Evolutionary conservation across 1,140 invertebrate genomes (phyloP).

Genomic region (Meloidogyne exigua): DNA sequence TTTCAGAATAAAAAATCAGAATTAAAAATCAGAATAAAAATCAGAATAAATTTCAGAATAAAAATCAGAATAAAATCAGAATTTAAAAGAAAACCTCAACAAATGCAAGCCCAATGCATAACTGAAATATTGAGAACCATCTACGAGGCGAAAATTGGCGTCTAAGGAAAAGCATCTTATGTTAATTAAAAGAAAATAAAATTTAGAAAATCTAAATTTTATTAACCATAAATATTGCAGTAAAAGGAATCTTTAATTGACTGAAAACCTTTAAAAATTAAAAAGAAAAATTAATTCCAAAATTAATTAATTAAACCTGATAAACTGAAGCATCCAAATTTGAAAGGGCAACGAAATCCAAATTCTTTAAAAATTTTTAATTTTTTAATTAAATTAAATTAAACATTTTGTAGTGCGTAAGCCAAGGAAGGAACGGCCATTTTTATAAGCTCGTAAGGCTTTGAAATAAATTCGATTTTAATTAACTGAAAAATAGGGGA

Average conservation of each 20-base stretch:
- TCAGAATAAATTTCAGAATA: background rate
- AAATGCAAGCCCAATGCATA: slow-evolving; percentile 59
- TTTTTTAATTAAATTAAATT: background rate
- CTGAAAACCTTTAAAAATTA: slow-evolving; percentile 50
- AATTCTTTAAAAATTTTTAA: slow-evolving; percentile 39
- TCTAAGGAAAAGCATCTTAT: slow-evolving; percentile 53
- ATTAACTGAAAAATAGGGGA: slow-evolving; percentile 47
- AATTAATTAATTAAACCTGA: slow-evolving; percentile 44
- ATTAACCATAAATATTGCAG: slow-evolving; percentile 56
- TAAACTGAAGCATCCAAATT: slow-evolving; percentile 63
- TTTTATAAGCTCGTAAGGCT: slow-evolving; percentile 55
- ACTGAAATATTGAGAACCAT: slow-evolving; percentile 58
- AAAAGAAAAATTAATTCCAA: slow-evolving; percentile 22
- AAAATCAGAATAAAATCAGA: slow-evolving; percentile 14
- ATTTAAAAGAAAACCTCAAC: slow-evolving; percentile 50
- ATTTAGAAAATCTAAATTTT: background rate
- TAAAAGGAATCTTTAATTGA: slow-evolving; percentile 62
- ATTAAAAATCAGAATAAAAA: slow-evolving; percentile 7
- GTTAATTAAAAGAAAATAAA: background rate
- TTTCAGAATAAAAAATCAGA: slow-evolving; percentile 7
- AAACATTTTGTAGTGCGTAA: slow-evolving; percentile 59
- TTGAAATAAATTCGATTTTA: slow-evolving; percentile 51
- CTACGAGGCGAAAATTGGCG: slow-evolving; percentile 52
- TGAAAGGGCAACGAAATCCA: slow-evolving; percentile 61
- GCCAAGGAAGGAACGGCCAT: slow-evolving; percentile 62